Conservation (phyloP, 2,888 invertebrate species). For the Dryobotodes eremita region DNA sequence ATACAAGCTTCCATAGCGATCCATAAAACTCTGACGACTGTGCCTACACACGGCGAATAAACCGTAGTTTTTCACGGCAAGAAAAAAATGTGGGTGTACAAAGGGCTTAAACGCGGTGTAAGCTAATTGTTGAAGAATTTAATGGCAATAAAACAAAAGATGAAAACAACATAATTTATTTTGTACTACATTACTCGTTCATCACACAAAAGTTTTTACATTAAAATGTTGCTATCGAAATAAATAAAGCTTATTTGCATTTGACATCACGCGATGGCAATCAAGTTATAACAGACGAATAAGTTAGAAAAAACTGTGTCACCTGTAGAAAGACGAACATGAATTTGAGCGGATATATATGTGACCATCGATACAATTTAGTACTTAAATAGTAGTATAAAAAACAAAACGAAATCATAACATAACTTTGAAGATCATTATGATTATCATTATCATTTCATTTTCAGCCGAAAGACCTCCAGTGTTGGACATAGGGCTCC, state of each 20-base stretch:
- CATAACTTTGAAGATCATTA: background rate
- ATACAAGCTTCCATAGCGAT: too few species aligned
- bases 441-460: too few species aligned
- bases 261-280: conserved; percentile 51
- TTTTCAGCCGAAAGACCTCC: background rate
- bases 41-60: too few species aligned
- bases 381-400: background rate
- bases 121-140: background rate
- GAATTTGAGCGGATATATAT: conserved; percentile 10
- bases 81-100: too few species aligned
- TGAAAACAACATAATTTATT: background rate
- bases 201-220: conserved; percentile 35
- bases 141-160: conserved; percentile 9
- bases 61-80: too few species aligned
- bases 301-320: conserved; percentile 47
- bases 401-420: background rate
- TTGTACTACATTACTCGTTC: conserved; percentile 19
- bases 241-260: conserved; percentile 59
- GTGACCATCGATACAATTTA: background rate
- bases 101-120: background rate
- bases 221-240: conserved; percentile 32
- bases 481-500: background rate
- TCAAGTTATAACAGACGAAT: conserved; percentile 45
- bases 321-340: conserved; percentile 7
- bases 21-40: too few species aligned